phyloP scores from a whole-genome alignment of 30 jellyfish, hydroid and myxozoan genomes.

The Haliclystus octoradiatus region DNA sequence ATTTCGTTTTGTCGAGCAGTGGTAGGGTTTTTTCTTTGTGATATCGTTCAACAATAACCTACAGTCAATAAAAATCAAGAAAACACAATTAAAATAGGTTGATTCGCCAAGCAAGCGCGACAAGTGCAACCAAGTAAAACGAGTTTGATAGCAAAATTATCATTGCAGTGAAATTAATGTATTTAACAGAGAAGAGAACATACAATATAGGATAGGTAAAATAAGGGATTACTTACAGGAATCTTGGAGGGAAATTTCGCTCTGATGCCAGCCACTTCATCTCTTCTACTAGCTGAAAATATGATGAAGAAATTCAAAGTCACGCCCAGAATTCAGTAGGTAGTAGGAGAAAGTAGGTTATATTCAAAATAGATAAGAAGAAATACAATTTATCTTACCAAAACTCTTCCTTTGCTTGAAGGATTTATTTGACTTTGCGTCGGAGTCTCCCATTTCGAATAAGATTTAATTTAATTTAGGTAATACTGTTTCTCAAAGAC shows the following conservation, averaged over 20 bases:
- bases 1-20: slow-evolving; percentile 85
- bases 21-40: slow-evolving; percentile 95
- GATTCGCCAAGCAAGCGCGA: too few species aligned
- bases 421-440: slow-evolving; percentile 89
- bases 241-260: slow-evolving; percentile 96
- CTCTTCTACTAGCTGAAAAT: slow-evolving; percentile 90
- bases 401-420: slow-evolving; percentile 97
- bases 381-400: slow-evolving; percentile 41
- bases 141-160: too few species aligned
- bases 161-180: too few species aligned
- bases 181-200: too few species aligned
- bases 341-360: not conserved
- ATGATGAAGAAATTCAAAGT: not conserved
- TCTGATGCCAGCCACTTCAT: slow-evolving; percentile 98
- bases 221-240: slow-evolving; percentile 59
- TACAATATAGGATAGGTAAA: too few species aligned
- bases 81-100: not conserved
- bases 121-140: not conserved
- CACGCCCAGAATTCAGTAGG: not conserved
- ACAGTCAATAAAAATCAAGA: not conserved
- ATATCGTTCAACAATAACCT: slow-evolving; percentile 95
- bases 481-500: not conserved
- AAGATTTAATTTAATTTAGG: not conserved
- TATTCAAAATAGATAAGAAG: not conserved
- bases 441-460: slow-evolving; percentile 65